A percentile compares a stretch with the other conserved stretches of the same genome.
These are phyloP conservation scores for Furnarius figulus DNA, from an alignment of 2,113 vertebrate genomes.

Conservation along the genomic window DNA sequence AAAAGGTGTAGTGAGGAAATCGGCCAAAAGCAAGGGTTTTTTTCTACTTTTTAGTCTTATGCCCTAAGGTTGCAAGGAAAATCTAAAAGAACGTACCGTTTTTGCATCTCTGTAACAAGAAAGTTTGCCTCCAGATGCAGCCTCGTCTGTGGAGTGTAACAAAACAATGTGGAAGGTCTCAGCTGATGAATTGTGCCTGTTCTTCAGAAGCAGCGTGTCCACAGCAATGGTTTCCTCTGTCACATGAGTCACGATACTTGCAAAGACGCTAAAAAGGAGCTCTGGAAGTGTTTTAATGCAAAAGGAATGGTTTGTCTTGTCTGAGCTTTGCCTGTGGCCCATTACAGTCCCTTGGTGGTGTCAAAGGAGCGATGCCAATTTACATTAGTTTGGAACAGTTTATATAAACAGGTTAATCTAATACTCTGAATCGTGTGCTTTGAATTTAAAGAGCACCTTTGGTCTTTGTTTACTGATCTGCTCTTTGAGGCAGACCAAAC, in stretches of 20 bases:
- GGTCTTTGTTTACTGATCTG: background rate
- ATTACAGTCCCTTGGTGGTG: background rate
- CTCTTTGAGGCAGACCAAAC: background rate
- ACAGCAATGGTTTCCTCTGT: background rate
- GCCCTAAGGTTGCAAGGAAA: background rate
- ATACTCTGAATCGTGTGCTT: background rate
- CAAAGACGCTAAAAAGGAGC: background rate
- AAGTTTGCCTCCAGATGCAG: background rate
- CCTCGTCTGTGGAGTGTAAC: background rate
- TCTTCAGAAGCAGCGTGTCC: background rate
- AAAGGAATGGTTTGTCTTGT: background rate
- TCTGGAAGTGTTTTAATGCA: background rate
- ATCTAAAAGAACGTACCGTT: background rate
- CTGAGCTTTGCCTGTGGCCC: background rate
- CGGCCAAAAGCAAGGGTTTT: background rate
- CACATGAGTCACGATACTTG: fast-evolving
- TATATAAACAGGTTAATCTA: background rate
- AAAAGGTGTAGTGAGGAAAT: background rate
- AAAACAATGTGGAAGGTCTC: background rate
- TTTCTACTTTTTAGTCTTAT: background rate
- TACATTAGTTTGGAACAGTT: background rate
- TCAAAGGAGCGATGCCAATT: background rate
- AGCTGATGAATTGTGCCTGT: background rate
- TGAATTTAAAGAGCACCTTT: background rate
- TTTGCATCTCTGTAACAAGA: background rate